Evolutionary conservation across 2,113 vertebrate species (phyloP).

Genomic region (Platichthys flesus): DNA sequence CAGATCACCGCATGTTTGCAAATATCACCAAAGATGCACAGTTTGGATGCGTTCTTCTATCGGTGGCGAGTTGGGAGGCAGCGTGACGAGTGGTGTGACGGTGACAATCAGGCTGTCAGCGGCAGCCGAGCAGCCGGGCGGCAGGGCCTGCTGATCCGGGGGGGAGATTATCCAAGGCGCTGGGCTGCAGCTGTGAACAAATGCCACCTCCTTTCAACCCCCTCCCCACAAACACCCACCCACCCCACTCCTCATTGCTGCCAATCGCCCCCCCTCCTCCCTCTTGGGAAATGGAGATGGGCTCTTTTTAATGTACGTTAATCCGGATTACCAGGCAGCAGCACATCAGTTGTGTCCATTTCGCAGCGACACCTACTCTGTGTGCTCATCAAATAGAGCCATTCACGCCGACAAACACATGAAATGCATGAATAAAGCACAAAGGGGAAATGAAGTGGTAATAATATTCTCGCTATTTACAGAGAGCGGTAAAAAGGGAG

Average conservation of each 20-base stretch:
- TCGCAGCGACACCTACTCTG: conserved; percentile 73
- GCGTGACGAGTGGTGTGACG: conserved; percentile 6
- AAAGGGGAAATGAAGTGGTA: conserved; percentile 73
- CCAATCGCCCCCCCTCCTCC: conserved; percentile 42
- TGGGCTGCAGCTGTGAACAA: conserved; percentile 78
- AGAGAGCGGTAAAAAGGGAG: conserved; percentile 46
- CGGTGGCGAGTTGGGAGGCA: background rate
- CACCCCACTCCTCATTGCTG: background rate
- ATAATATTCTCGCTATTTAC: conserved; percentile 78
- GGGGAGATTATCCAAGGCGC: conserved; percentile 65
- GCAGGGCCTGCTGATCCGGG: conserved; percentile 49
- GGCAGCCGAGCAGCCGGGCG: background rate
- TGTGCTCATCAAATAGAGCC: conserved; percentile 65
- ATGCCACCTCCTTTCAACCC: conserved; percentile 59
- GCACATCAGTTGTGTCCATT: conserved; percentile 74
- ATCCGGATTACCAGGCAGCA: conserved; percentile 81
- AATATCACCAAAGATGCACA: conserved; percentile 15
- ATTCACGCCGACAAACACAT: conserved; percentile 69
- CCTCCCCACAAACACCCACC: conserved; percentile 5
- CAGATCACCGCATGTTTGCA: conserved; percentile 50
- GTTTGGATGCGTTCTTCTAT: conserved; percentile 6
- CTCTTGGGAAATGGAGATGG: conserved; percentile 77
- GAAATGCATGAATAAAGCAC: conserved; percentile 74
- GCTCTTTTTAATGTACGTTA: conserved; percentile 78
- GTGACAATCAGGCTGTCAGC: conserved; percentile 4